Evolutionary conservation across 2,797 vertebrate species (phyloP), one percentile per base, ranked within the genome.

Genomic region (Aselliscus stoliczkanus): DNA sequence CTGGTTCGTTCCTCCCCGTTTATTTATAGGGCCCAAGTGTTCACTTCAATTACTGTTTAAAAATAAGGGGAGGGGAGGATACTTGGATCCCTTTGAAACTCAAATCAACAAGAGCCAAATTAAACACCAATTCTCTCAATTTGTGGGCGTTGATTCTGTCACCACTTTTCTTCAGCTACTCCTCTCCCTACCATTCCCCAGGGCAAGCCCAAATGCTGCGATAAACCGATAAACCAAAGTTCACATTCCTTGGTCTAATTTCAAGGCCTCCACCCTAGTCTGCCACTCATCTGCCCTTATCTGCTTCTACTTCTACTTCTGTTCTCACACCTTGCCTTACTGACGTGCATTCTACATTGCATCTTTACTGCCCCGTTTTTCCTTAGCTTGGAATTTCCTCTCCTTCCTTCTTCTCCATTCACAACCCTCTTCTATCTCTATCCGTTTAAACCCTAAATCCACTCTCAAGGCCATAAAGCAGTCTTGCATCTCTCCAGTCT

Each of bases 1-100:
- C 11, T 4, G 3, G 34, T 69, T 94, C 54, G 60, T 83, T 54
- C 42, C 80, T 94, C 72, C 85, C 60, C 65, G 29, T 62, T 94
- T 89, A 76, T 87, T 72, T 92, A 72, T 70, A 93, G 90, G 50
- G 25, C 75, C 54, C 60, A 72, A 76, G 37, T 21, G 76, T 73
- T 92, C 77, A 75, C 31, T 94, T 97, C 75, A 86, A 76, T 79
- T 82, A 62, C 14, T 65, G 44, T 81, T 95, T 96, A 44, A 95
- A 92, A 93, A 86, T 65, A 72, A 81, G 65, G n/a, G 14, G 2
- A 17, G 18, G 10, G 18, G 18, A 64, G 64, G 34, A 52, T 89
- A 34, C 42, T 94, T 82, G 47, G 58, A 69, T 72, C 77, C 79
- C 47, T 82, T 82, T 90, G 81, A 82, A 96, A 81, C 34, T 44